Base-by-base conservation (phyloP, 2,888 invertebrate species). In the Drosophila putrida region DNA sequence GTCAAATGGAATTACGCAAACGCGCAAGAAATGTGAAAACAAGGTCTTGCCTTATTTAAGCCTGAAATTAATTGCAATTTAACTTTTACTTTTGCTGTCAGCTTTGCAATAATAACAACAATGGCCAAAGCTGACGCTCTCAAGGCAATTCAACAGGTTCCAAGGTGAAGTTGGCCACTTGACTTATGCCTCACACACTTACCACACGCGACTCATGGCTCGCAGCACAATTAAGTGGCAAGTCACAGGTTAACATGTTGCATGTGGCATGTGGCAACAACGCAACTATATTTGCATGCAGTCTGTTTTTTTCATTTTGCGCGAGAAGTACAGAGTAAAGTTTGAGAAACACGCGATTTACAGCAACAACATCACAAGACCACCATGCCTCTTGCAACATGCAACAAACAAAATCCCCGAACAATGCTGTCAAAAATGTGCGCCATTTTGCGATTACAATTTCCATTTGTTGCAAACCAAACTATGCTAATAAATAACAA, bases 121-220 rank as follows among this genome's bases (percentile, higher is more conserved):
- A 47, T 10, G 9, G 41, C 20, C 44, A 13, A 50, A n/a, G 31
- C 28, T 31, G 15, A 36, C 41, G 15, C 36, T 31, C 49, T 60
- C 69, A 72, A 77, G 80, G 82, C 73, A 64, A 75, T 67, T 68
- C 83, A 83, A 83, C 83, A 83, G 83, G 83, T 83, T 62, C 67
- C 82, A 83, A 83, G 87, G 87, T 77, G 70, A 66, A 71, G 67
- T 75, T 81, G 64, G 55, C 72, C 75, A 78, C 84, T 82, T 75
- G 50, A 73, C 61, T 58, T 66, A 20, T 41, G 15, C 38, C 43
- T 25, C 27, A 61, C 28, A 53, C 13, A 8, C 51, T 35, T 13
- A n/a, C 33, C 31, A 36, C 57, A 35, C 13, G 54, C 54, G 9
- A 54, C 10, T 31, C 15, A 5, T 41, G 31, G 33, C 15, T 39